Conservation (phyloP, 1,140 invertebrate species). For the Aphelenchoides fujianensis region DNA sequence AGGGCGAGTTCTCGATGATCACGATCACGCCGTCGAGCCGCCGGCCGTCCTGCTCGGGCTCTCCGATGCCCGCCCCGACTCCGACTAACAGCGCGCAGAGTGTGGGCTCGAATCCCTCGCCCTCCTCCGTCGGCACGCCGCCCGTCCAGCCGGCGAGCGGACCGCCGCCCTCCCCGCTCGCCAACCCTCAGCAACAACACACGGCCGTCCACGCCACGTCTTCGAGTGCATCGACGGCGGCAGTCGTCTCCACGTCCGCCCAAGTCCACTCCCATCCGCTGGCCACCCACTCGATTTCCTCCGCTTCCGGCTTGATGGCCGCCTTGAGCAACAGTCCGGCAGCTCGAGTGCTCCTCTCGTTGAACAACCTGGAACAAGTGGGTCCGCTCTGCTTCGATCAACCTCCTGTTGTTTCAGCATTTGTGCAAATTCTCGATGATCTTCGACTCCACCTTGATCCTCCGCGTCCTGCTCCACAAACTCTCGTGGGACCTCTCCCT, state of each 20-base stretch:
- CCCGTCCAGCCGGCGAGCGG: no score
- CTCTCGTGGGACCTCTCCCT: slow-evolving; percentile 51
- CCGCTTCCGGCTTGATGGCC: not conserved
- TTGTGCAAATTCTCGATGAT: slow-evolving; percentile 60
- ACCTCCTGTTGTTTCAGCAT: no score
- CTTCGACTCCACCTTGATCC: slow-evolving; percentile 56
- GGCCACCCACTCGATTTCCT: slow-evolving; percentile 2
- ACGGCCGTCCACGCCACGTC: not conserved
- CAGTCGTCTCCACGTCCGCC: not conserved
- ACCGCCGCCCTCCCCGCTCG: no score
- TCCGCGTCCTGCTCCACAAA: slow-evolving; percentile 58
- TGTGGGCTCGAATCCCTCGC: no score
- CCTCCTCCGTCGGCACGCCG: no score
- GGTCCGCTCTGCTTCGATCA: no score
- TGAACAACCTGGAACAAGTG: slow-evolving; percentile 53
- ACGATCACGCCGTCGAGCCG: slow-evolving; percentile 20
- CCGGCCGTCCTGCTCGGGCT: not conserved
- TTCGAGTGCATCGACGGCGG: not conserved
- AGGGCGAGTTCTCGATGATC: not conserved
- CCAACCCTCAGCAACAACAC: slow-evolving; percentile 1
- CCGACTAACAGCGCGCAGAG: not conserved
- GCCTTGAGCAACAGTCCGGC: slow-evolving; percentile 1
- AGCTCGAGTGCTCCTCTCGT: slow-evolving; percentile 16
- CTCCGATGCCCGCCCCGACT: not conserved
- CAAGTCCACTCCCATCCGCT: no score